Evolutionary conservation across 2,888 invertebrate species (phyloP), one percentile per base, ranked within the genome.

Genomic region (Cephus runcator): DNA sequence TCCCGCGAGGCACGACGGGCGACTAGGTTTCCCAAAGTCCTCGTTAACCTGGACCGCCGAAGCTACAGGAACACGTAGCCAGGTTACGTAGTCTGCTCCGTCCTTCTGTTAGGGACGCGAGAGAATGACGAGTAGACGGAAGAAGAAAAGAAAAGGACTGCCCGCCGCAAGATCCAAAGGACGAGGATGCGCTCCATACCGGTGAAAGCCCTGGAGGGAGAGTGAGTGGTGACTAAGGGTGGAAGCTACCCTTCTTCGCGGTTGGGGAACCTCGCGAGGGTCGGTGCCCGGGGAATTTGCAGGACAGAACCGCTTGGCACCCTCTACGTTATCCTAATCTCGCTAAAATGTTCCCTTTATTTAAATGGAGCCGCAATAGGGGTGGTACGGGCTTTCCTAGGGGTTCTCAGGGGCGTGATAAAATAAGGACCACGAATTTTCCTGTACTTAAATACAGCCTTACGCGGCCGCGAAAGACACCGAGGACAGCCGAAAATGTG

Each of bases 321-420:
- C 78, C 78, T 76, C 34, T 76, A 34, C 73, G 82, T 81, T 85
- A 84, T 84, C 82, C 81, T 78, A 77, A 81, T 85, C 83, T 82
- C 80, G 82, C 79, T 82, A 80, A 79, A 81, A 83, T 75, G 82
- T 85, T 81, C 80, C 80, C 80, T 84, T 84, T 82, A 85, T 85
- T 83, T 82, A 83, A 83, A 83, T 81, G 81, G 77, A 77, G 79
- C 80, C 76, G 74, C 77, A 77, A 81, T 79, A 78, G 69, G 69
- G 69, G 33, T 12, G 31, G 33, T 12, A 12, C 69, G 69, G 69
- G 12, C 30, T 69, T 12, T 30, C 69, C 31, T 33, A 69, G 69
- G 31, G 69, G 11, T 30, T 69, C 69, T 33, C 69, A 30, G 30
- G 69, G 69, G 69, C 40, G 15, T 15, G 30, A 69, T 69, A 69